Base-by-base conservation (phyloP, 2,113 vertebrate species). In the Centropus unirufus region DNA sequence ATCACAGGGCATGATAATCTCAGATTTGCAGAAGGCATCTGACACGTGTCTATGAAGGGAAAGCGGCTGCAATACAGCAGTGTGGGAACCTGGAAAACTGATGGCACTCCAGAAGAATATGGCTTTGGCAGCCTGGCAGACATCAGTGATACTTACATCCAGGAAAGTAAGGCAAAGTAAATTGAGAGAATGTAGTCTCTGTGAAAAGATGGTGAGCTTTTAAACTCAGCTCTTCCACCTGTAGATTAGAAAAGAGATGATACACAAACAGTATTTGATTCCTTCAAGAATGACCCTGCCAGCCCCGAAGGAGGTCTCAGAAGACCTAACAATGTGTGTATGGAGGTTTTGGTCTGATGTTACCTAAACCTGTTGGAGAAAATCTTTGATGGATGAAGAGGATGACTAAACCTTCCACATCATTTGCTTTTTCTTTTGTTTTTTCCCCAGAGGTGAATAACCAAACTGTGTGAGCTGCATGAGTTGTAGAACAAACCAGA, bases 261-360 rank as follows among this genome's bases (percentile, higher is more conserved):
- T 16, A 8, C 4, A 13, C 29, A 76, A 46, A 34, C 40, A 6
- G 76, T 30, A 29, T 18, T 13, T 19, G 22, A 22, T 55, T 55
- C 63, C 70, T 76, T 36, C 52, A 51, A 82, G 32, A 55, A 55
- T 14, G 27, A 23, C 42, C 39, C 46, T 61, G 39, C 26, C 32
- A 81, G 34, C 58, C 58, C 52, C 77, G 34, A 21, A 40, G 36
- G 63, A 80, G 40, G 17, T 44, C 69, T 36, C 62, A 21, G 86
- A 63, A 59, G 44, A 69, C 34, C 15, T 13, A 27, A 0, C 10
- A 6, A 14, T 10, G 16, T 8, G 20, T 14, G 19, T 3, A 0
- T 52, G 12, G 29, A 57, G 23, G 9, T 57, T 74, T 75, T 49
- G 34, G 49, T 39, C 11, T 58, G 61, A 20, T 30, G 49, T 52